Percentiles rank a stretch among this genome's conserved stretches.
Evolutionary conservation across 1,140 invertebrate species (phyloP).

Genomic region (Sinonovacula constricta): DNA sequence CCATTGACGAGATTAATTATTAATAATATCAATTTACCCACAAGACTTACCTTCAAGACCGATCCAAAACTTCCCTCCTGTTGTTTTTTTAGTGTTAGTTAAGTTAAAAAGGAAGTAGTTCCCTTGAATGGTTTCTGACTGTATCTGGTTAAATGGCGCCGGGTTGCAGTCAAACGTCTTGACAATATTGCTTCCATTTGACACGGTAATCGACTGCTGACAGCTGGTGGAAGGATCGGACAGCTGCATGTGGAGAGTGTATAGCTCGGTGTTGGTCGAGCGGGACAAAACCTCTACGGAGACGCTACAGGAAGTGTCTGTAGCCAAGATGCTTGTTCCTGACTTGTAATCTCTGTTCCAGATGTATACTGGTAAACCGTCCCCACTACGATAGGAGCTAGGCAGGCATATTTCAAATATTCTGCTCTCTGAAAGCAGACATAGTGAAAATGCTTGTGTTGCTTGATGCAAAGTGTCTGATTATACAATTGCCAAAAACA

Average conservation of each 20-base stretch:
- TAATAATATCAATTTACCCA: no score
- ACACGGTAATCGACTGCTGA: background rate
- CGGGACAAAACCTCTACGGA: background rate
- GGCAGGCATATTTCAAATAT: background rate
- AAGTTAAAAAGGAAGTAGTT: background rate
- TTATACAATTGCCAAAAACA: no score
- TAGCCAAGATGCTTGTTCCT: background rate
- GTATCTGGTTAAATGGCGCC: background rate
- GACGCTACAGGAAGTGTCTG: background rate
- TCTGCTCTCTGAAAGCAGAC: no score
- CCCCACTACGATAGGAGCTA: background rate
- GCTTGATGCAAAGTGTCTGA: no score
- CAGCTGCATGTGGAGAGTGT: background rate
- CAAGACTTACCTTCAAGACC: background rate
- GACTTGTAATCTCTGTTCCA: background rate
- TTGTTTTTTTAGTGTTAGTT: background rate
- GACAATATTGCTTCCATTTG: background rate
- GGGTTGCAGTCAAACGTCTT: background rate
- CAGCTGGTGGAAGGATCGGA: background rate
- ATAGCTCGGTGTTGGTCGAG: background rate
- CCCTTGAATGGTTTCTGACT: background rate
- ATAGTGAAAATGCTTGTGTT: no score
- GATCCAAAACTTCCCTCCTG: background rate
- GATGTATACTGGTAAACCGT: background rate
- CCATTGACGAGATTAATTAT: no score